Base-by-base conservation (phyloP, 2,888 invertebrate genomes). In the Euplexia lucipara region DNA sequence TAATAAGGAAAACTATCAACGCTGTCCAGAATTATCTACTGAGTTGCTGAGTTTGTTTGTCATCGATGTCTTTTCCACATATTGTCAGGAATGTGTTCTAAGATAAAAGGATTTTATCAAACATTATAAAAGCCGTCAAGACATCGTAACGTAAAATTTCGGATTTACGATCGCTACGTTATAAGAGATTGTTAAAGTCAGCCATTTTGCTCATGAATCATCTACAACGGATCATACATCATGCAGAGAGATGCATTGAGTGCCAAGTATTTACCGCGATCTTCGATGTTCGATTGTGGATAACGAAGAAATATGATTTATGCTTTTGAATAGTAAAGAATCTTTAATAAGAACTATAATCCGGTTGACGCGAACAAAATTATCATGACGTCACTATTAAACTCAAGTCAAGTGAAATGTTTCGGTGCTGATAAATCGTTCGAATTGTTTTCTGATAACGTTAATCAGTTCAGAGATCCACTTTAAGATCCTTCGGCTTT, bases 201-300 rank as follows among this genome's bases (percentile, higher is more conserved):
- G 42, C 32, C 64, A 64, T 70, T 64, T 76, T 59, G 63, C 64
- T 75, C 73, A 58, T 73, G 76, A 64, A 73, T 70, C 52, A 70
- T 76, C 30, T 34, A 9, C 7, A 14, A 20, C 18, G 58, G 76
- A 41, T 51, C 58, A 56, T 75, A 75, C 35, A 76, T 73, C 54
- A 56, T 48, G 30, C 26, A 20, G n/a, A 26, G 41, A 52, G 42
- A 59, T 63, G 63, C 62, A 72, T 60, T 57, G 70, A 70, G 56
- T 53, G 62, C 72, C 30, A 61, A 47, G 64, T 65, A 76, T 71
- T 76, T 70, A 57, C 14, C 18, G 30, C 34, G 39, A 20, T 32
- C 44, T 45, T 52, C 37, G 37, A 26, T 34, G 42, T 48, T 44
- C 52, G 47, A 56, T 64, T 70, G 47, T 59, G 51, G 59, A 59